phyloP scores from a whole-genome alignment of 1,140 invertebrate genomes.

The Akabosia matsudoensis region DNA sequence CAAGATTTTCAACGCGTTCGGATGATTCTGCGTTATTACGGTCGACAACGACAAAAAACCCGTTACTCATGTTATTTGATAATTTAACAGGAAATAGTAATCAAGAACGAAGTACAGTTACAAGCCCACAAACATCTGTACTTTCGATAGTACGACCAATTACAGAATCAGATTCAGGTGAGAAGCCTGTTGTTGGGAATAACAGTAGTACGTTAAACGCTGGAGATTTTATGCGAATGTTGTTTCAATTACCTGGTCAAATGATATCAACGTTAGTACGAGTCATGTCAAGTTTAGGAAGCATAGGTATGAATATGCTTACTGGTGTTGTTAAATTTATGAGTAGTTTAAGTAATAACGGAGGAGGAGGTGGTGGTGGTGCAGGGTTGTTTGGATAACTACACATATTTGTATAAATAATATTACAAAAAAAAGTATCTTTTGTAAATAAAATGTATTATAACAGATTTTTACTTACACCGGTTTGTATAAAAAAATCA shows the following conservation, averaged over 20 bases:
- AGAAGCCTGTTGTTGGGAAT: too few species aligned
- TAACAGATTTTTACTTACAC: too few species aligned
- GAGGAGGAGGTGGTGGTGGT: background rate
- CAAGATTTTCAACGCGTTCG: background rate
- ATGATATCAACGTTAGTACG: background rate
- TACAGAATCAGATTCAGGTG: too few species aligned
- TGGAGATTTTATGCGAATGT: background rate
- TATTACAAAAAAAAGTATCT: too few species aligned
- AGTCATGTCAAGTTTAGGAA: conserved; percentile 12
- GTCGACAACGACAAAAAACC: background rate
- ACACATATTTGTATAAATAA: too few species aligned
- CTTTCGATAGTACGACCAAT: background rate
- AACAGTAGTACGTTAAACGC: background rate
- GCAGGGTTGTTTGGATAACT: background rate
- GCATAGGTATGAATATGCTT: background rate
- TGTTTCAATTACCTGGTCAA: background rate
- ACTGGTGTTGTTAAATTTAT: background rate
- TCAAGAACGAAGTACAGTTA: background rate
- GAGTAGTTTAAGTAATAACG: background rate
- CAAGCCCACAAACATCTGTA: background rate
- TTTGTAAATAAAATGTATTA: too few species aligned
- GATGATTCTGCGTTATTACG: background rate
- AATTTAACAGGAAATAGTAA: background rate
- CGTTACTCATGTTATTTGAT: background rate
- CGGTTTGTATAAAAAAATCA: too few species aligned